Evolutionary conservation across 2,797 vertebrate genomes (phyloP).

Genomic region (Acrossocheilus fasciatus): DNA sequence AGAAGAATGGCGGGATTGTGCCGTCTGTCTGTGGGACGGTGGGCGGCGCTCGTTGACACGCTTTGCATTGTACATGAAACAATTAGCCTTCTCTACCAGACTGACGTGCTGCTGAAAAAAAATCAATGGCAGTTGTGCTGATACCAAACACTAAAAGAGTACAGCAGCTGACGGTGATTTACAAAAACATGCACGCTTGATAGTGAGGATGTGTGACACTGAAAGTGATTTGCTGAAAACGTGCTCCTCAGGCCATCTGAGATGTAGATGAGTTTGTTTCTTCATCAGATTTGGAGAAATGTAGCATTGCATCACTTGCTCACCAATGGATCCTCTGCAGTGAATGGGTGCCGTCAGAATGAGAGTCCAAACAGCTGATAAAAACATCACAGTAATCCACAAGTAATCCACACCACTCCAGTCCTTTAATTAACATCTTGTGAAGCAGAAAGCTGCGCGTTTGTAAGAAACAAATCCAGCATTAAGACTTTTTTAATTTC

Average conservation of each 20-base stretch:
- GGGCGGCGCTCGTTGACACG: conserved; percentile 68
- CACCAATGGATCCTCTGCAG: not conserved
- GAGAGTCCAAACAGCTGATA: not conserved
- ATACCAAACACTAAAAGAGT: conserved; percentile 3
- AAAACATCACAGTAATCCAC: not conserved
- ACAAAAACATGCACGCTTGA: not conserved
- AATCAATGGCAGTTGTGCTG: conserved; percentile 14
- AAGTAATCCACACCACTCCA: not conserved
- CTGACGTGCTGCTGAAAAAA: conserved; percentile 32
- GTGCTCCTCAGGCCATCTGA: not conserved
- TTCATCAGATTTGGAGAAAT: not conserved
- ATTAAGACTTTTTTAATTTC: not conserved
- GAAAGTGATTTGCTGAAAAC: not conserved
- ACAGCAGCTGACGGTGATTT: not conserved
- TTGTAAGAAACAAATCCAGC: not conserved
- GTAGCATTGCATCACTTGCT: not conserved
- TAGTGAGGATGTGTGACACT: not conserved
- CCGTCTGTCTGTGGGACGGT: conserved; percentile 70
- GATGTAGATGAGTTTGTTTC: not conserved
- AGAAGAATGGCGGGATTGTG: conserved; percentile 79
- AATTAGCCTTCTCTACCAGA: conserved; percentile 64
- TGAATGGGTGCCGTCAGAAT: not conserved
- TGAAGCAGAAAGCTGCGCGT: too few relatives aligned
- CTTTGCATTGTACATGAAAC: conserved; percentile 75
- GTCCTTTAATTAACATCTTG: not conserved